Evolutionary conservation across 1,140 invertebrate species (phyloP), one percentile per base, ranked within the genome.

Genomic region (Aphis craccivora): DNA sequence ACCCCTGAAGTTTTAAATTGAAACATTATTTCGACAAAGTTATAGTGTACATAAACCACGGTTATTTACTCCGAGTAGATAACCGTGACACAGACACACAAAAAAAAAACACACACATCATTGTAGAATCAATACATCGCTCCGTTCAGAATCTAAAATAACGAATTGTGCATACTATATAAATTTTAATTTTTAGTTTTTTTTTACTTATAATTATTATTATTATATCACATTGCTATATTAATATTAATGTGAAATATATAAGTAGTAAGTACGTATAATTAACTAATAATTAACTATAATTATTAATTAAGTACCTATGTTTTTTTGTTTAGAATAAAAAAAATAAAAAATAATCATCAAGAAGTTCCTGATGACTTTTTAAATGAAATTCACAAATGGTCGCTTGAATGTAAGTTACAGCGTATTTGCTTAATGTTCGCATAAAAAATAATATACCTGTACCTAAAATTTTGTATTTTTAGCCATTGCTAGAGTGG

Each of bases 341-440:
- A 97, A 94, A 95, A 95, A 94, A 96, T 97, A 95, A 95, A 96
- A 93, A 96, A 97, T 95, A 95, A 96, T 87, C 96, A 97, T 88
- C 95, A 96, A 60, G 97, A 98, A 94, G 95, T 98, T 94, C 97
- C 97, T 30, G 96, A 96, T 35, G 96, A 98, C 95, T 98, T 98
- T 95, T 95, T 98, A 84, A 97, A 97, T 93, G 97, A 98, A 95
- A 96, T 98, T 76, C 98, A 98, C 95, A 98, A 98, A 96, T 98
- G 98, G 97, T 97, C 98, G 4, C 95, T 98, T 53, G 98, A 98
- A 96, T 98, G 98, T 98, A 96, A 97, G 97, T 96, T 8, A 37
- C 25, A 86, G 2, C 25, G 25, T 30, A 76, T 18, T 25, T 20
- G 18, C 5, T 51, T 51, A 51, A 51, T 20, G 18, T 35, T 51